A percentile compares a stretch with the other conserved stretches of the same genome.
phyloP scores from a whole-genome alignment of 1,140 invertebrate genomes.

The Mactra quadrangularis region DNA sequence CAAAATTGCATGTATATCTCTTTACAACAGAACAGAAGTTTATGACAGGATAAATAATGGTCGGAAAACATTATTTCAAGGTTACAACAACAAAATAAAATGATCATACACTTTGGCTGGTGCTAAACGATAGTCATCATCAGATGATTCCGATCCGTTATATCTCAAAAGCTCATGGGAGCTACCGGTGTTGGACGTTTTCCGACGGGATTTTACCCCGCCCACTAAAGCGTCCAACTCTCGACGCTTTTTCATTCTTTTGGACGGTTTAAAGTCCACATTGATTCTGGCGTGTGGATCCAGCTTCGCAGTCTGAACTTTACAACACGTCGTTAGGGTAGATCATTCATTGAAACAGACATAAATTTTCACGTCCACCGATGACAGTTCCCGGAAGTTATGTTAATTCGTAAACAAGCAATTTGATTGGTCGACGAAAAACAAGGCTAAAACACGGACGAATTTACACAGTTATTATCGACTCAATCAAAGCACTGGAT shows the following conservation, averaged over 20 bases:
- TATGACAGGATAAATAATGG: too few relatives aligned
- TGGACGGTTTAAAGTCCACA: conserved; percentile 83
- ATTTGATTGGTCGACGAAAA: conserved; percentile 24
- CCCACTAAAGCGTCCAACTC: conserved; percentile 83
- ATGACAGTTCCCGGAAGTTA: conserved; percentile 47
- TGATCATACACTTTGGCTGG: conserved; percentile 48
- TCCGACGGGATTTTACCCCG: conserved; percentile 79
- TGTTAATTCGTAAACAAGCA: conserved; percentile 14
- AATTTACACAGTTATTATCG: background rate
- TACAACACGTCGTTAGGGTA: conserved; percentile 11
- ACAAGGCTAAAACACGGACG: background rate
- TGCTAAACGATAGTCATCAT: conserved; percentile 79
- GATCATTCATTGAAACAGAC: conserved; percentile 9
- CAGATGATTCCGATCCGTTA: conserved; percentile 80
- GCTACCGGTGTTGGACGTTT: conserved; percentile 69
- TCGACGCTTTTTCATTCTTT: conserved; percentile 84
- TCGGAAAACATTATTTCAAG: too few relatives aligned
- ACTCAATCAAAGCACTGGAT: too few relatives aligned
- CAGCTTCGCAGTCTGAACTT: conserved; percentile 56
- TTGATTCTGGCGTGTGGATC: conserved; percentile 74
- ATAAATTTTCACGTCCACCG: conserved; percentile 10
- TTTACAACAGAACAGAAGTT: too few relatives aligned
- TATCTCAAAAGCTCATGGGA: conserved; percentile 80
- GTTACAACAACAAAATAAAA: too few relatives aligned
- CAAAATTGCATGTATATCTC: too few relatives aligned